Percentiles rank a stretch among this genome's conserved stretches.
These are phyloP conservation scores for Microtus richardsoni DNA, from an alignment of 2,113 vertebrate species.

Conservation along the genomic window DNA sequence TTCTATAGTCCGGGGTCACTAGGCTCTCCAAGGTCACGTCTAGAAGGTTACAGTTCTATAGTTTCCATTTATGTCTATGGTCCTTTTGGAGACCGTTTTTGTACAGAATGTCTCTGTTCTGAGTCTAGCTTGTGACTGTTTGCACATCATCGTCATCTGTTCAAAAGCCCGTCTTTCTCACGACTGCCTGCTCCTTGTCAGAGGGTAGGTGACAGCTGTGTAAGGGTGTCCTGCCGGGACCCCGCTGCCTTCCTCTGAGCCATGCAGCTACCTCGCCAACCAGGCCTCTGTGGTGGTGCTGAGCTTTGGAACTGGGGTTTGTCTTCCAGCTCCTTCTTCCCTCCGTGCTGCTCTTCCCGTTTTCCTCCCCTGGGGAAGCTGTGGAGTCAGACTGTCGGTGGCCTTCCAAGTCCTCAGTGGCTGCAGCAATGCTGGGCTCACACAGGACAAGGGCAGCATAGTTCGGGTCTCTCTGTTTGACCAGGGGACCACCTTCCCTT, in stretches of 20 bases:
- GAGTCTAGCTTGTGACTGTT: not conserved
- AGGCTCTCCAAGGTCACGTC: not conserved
- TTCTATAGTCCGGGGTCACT: not conserved
- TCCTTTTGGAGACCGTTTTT: not conserved
- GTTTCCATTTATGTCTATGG: not conserved
- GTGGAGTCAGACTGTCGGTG: not conserved
- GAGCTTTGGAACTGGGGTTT: rapidly evolving
- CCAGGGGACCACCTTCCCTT: not conserved
- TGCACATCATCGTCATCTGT: rapidly evolving
- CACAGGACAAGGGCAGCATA: not conserved
- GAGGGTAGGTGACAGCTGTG: rapidly evolving
- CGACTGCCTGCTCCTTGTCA: rapidly evolving
- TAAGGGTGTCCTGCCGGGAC: not conserved
- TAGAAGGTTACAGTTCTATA: not conserved
- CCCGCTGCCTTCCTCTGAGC: not conserved
- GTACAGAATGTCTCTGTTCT: not conserved
- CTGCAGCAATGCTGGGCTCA: rapidly evolving
- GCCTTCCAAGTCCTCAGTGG: rapidly evolving
- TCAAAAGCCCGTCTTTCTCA: rapidly evolving
- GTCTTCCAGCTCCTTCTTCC: rapidly evolving
- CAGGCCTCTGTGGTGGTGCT: not conserved
- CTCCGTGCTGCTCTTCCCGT: rapidly evolving
- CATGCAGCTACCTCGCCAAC: too few species aligned
- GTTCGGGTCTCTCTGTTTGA: not conserved
- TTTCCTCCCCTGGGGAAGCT: too few species aligned